These are phyloP conservation scores for Enteromius viviparus DNA, from an alignment of 2,797 vertebrate genomes.

Conservation along the genomic window DNA sequence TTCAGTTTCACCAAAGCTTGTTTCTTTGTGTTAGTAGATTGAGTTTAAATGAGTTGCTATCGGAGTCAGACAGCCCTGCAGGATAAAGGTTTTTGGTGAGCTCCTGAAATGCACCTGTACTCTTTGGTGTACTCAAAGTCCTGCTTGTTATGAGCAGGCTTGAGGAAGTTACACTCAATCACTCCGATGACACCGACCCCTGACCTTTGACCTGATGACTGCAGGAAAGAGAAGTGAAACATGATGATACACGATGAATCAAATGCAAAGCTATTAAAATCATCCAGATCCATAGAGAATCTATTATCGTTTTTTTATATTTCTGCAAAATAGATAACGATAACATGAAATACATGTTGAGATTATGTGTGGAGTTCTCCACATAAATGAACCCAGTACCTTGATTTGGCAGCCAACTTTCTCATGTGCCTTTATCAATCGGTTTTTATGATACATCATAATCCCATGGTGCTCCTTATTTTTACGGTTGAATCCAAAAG, in stretches of 20 bases:
- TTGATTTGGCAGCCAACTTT: conserved; percentile 85
- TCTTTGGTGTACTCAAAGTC: conserved; percentile 87
- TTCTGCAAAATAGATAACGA: no score
- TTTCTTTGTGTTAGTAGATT: neutral
- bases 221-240: neutral
- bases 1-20: neutral
- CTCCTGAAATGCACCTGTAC: conserved; percentile 72
- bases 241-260: neutral
- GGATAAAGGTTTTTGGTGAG: neutral
- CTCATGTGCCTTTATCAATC: conserved; percentile 83
- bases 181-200: conserved; percentile 83
- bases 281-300: neutral
- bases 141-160: conserved; percentile 84
- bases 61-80: neutral
- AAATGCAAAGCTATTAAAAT: neutral
- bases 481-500: conserved; percentile 81
- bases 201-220: conserved; percentile 75
- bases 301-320: neutral
- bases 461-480: conserved; percentile 80
- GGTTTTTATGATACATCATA: conserved; percentile 87
- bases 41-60: neutral
- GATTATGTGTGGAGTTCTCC: neutral
- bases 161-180: conserved; percentile 86
- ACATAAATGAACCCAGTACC: conserved; percentile 60
- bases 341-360: neutral